Conservation (phyloP, 2,113 vertebrate species). For the Acanthisitta chloris region DNA sequence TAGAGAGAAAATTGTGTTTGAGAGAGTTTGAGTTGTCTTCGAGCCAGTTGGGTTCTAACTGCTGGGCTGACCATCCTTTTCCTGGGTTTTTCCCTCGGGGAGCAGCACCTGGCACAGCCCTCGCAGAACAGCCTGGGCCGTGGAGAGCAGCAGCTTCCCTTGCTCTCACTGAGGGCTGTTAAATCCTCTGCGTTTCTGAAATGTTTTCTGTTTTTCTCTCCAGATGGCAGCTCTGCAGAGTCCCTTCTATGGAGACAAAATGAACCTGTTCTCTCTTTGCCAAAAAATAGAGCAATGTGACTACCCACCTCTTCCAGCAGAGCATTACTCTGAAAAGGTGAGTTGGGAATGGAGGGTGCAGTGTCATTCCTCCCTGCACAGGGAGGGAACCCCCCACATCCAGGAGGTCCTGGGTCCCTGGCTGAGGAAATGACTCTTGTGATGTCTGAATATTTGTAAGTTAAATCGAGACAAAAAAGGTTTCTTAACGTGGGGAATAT, state of each 20-base stretch:
- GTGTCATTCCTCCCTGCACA: not conserved
- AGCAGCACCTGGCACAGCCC: not conserved
- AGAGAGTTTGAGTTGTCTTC: not conserved
- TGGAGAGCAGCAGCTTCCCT: not conserved
- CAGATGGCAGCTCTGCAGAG: constrained; percentile 89
- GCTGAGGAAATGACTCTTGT: fast-evolving
- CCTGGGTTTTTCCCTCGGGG: not conserved
- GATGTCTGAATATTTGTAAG: not conserved
- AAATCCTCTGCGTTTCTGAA: not conserved
- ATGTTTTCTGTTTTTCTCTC: not conserved
- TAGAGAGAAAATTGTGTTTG: not conserved
- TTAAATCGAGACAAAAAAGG: not conserved
- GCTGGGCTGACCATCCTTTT: not conserved
- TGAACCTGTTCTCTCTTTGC: constrained; percentile 86
- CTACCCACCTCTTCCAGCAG: constrained; percentile 82
- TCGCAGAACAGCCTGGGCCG: fast-evolving
- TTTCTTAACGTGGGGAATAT: not conserved
- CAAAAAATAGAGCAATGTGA: constrained; percentile 89
- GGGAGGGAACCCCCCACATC: not conserved
- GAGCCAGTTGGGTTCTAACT: not conserved
- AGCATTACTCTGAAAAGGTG: constrained; percentile 87
- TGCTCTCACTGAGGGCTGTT: not conserved
- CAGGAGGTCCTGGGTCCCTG: not conserved
- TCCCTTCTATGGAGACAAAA: constrained; percentile 87
- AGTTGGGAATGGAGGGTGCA: not conserved